Evolutionary conservation across 2,888 invertebrate species (phyloP).

Genomic region (Acleris cristana): DNA sequence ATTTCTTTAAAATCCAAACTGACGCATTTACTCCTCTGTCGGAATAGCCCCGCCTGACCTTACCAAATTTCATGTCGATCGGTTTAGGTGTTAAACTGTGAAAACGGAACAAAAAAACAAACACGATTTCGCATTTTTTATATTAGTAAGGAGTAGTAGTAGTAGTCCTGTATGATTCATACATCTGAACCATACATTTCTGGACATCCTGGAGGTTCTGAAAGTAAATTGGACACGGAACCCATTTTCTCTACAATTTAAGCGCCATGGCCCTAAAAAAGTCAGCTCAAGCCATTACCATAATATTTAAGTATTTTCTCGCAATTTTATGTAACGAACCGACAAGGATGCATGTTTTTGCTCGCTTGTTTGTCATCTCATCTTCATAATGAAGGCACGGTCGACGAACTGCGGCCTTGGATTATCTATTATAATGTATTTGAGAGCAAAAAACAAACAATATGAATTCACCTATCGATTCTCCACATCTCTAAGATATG

Average conservation of each 20-base stretch:
- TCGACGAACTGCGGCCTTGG: neutral
- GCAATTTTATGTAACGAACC: conserved; percentile 9
- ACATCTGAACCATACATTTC: too few relatives aligned
- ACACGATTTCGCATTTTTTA: too few relatives aligned
- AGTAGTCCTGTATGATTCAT: too few relatives aligned
- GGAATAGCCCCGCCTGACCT: too few relatives aligned
- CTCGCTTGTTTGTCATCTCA: conserved; percentile 12
- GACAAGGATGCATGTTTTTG: conserved; percentile 1
- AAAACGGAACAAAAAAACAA: too few relatives aligned
- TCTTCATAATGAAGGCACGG: conserved; percentile 13
- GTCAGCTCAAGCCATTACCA: conserved; percentile 7
- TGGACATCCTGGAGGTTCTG: too few relatives aligned
- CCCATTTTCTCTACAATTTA: neutral
- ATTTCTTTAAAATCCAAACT: too few relatives aligned
- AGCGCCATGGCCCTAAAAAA: conserved; percentile 3
- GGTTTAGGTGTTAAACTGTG: too few relatives aligned
- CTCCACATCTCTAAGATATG: conserved; percentile 6
- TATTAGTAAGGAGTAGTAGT: too few relatives aligned
- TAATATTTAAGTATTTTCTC: conserved; percentile 21
- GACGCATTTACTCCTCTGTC: too few relatives aligned
- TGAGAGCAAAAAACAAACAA: conserved; percentile 27
- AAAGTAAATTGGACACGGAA: neutral
- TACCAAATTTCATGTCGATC: too few relatives aligned
- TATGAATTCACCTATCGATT: conserved; percentile 25
- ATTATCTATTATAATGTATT: neutral